phyloP scores from a whole-genome alignment of 2,888 invertebrate genomes.

The Ethmia dodecea region DNA sequence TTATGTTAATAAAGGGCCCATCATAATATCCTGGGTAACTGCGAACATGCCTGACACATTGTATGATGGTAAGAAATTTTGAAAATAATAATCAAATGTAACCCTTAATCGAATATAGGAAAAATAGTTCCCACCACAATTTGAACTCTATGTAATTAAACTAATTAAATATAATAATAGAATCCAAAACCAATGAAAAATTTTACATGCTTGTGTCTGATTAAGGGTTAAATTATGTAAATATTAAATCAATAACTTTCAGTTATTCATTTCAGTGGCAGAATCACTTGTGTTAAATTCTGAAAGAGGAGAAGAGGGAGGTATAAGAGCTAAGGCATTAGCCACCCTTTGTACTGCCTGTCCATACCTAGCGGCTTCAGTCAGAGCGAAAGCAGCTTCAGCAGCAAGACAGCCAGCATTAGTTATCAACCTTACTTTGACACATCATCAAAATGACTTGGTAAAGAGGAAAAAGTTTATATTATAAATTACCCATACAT shows the following conservation, averaged over 20 bases:
- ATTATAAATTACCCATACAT: no score
- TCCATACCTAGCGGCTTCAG: conserved; percentile 89
- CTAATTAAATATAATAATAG: no score
- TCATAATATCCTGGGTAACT: conserved; percentile 93
- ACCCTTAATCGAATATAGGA: no score
- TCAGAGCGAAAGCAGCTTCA: conserved; percentile 92
- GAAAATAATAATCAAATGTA: no score
- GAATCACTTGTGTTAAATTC: conserved; percentile 90
- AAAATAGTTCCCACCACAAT: no score
- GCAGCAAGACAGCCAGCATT: conserved; percentile 93
- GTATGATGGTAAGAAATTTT: conserved; percentile 87
- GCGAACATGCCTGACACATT: conserved; percentile 97
- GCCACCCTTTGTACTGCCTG: conserved; percentile 92
- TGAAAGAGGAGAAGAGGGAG: conserved; percentile 93
- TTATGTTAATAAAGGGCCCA: conserved; percentile 92
- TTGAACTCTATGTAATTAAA: no score
- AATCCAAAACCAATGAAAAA: no score
- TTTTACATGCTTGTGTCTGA: no score
- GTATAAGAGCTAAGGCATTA: conserved; percentile 87
- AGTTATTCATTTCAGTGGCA: conserved; percentile 81
- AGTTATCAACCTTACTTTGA: conserved; percentile 89
- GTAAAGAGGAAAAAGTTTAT: no score
- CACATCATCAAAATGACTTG: conserved; percentile 78
- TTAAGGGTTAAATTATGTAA: no score
- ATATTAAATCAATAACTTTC: no score